phyloP scores from a whole-genome alignment of 2,888 invertebrate genomes.

The Amblyjoppa proteus region DNA sequence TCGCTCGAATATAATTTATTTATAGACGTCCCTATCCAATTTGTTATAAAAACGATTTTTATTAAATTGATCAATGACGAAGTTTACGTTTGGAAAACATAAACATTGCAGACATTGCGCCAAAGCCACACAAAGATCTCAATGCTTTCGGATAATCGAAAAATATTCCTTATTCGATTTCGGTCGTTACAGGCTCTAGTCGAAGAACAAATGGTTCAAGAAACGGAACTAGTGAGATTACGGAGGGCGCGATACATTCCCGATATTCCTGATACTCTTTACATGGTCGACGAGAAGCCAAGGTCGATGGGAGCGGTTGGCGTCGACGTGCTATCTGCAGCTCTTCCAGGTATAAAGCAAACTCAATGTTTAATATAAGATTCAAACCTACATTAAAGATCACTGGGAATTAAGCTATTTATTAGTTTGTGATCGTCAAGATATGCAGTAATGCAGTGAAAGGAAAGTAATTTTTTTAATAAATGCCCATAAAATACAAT shows the following conservation, averaged over 20 bases:
- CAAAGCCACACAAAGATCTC: not conserved
- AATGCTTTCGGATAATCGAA: too few species aligned
- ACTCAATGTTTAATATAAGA: constrained; percentile 19
- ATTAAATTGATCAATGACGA: too few species aligned
- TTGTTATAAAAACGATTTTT: not conserved
- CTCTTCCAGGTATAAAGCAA: constrained; percentile 86
- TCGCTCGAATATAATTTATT: not conserved
- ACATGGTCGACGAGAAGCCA: constrained; percentile 92
- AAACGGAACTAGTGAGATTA: constrained; percentile 90
- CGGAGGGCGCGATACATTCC: constrained; percentile 91
- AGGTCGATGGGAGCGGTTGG: constrained; percentile 86
- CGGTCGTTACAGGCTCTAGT: constrained; percentile 88
- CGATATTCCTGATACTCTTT: constrained; percentile 96
- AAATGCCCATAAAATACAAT: not conserved
- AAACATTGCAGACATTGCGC: not conserved
- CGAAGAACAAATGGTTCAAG: constrained; percentile 93
- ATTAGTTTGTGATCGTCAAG: not conserved
- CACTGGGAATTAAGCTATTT: not conserved
- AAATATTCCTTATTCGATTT: constrained; percentile 33
- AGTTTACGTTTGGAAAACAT: too few species aligned
- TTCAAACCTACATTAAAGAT: not conserved
- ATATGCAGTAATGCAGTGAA: not conserved
- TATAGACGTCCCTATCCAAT: not conserved
- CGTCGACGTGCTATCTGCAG: constrained; percentile 89
- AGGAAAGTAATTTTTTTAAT: not conserved